Percentiles rank a stretch among this genome's conserved stretches.
Conservation (phyloP, 2,888 invertebrate species). For the Nowickia ferox region DNA sequence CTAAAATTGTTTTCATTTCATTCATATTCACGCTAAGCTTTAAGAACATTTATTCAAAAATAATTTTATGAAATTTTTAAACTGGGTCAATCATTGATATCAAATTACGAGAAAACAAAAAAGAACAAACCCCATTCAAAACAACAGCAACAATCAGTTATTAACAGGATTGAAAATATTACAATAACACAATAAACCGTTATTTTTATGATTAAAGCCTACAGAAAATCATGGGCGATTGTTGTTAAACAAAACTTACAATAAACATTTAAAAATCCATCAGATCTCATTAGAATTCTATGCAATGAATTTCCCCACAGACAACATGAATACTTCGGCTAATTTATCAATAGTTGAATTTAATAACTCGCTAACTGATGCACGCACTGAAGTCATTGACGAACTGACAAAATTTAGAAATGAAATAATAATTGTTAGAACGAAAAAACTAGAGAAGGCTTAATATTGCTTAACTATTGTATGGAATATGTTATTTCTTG, state of each 20-base stretch:
- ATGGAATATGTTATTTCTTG: neutral
- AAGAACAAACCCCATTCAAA: neutral
- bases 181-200: constrained; percentile 44
- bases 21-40: neutral
- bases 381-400: neutral
- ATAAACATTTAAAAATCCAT: constrained; percentile 46
- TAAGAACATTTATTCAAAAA: neutral
- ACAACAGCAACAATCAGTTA: constrained; percentile 23
- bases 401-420: constrained; percentile 14
- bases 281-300: constrained; percentile 68
- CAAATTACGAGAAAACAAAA: neutral
- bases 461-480: neutral
- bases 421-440: constrained; percentile 4
- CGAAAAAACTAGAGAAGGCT: neutral
- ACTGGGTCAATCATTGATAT: constrained; percentile 46
- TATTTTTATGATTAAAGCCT: constrained; percentile 40
- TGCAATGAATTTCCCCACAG: constrained; percentile 63
- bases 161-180: neutral
- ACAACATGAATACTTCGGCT: constrained; percentile 44
- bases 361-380: constrained; percentile 19
- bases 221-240: constrained; percentile 62
- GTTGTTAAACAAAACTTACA: constrained; percentile 41
- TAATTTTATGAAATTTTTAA: constrained; percentile 45
- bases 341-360: constrained; percentile 57
- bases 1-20: neutral